Evolutionary conservation across 2,888 invertebrate species (phyloP).

Genomic region (Leptopilina myrica): DNA sequence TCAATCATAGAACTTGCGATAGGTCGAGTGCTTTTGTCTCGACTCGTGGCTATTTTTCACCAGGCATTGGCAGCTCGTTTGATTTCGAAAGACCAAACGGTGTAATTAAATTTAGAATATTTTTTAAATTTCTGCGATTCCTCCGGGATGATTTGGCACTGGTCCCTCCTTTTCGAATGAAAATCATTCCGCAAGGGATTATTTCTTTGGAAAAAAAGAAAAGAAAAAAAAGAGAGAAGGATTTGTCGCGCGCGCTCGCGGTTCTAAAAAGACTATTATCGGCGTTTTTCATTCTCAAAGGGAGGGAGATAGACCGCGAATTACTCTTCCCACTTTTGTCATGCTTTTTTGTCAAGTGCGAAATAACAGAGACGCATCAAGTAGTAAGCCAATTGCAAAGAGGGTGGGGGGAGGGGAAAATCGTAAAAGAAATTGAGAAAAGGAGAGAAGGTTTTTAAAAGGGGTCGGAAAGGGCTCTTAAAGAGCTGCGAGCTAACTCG

Average conservation of each 20-base stretch:
- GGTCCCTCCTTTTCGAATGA: conserved; percentile 53
- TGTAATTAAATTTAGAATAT: conserved; percentile 76
- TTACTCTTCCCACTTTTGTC: conserved; percentile 51
- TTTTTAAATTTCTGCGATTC: conserved; percentile 77
- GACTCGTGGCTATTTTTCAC: conserved; percentile 70
- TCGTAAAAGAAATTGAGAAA: conserved; percentile 52
- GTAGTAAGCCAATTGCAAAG: conserved; percentile 14
- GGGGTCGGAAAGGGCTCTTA: conserved; percentile 56
- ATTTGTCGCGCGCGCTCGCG: conserved; percentile 50
- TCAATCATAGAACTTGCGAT: conserved; percentile 55
- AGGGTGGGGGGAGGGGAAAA: conserved; percentile 45
- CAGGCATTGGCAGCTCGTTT: conserved; percentile 71
- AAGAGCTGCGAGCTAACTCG: conserved; percentile 59
- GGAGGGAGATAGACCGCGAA: no score
- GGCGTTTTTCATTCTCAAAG: conserved; percentile 4
- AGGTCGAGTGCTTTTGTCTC: conserved; percentile 51
- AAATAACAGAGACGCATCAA: conserved; percentile 64
- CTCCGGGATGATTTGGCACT: conserved; percentile 75
- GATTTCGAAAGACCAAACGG: conserved; percentile 71
- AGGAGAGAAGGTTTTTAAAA: conserved; percentile 45
- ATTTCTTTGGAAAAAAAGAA: conserved; percentile 42
- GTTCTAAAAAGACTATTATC: conserved; percentile 45
- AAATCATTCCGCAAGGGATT: conserved; percentile 7
- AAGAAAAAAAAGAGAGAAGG: conserved; percentile 18
- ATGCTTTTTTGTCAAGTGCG: conserved; percentile 69